These are phyloP conservation scores for Melanotaenia duboulayi DNA, from an alignment of 2,113 vertebrate species.

Conservation along the genomic window DNA sequence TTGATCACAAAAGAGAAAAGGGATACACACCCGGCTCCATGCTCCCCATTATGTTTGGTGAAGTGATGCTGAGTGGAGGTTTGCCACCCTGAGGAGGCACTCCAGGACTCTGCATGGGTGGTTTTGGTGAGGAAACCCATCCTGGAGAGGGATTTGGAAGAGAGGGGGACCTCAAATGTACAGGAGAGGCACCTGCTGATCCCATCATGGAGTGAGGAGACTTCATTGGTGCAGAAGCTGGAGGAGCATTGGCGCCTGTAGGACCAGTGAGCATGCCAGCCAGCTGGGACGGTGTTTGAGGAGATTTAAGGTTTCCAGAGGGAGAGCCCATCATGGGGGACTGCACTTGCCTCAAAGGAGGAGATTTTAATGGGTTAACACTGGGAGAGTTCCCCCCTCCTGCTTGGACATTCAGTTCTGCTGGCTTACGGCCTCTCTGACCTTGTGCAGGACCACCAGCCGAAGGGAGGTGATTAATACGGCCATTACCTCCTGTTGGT, in stretches of 20 bases:
- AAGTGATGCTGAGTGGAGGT: slow-evolving; percentile 92
- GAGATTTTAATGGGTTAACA: slow-evolving; percentile 96
- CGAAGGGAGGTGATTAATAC: slow-evolving; percentile 95
- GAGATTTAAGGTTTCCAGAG: slow-evolving; percentile 97
- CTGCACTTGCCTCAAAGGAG: slow-evolving; percentile 97
- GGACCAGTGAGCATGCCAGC: slow-evolving; percentile 95
- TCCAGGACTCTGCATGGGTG: slow-evolving; percentile 97
- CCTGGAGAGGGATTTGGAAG: slow-evolving; percentile 97
- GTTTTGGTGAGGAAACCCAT: slow-evolving; percentile 98
- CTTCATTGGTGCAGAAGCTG: slow-evolving; percentile 93
- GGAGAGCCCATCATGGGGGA: slow-evolving; percentile 98
- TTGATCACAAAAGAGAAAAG: neutral
- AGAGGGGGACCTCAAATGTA: slow-evolving; percentile 99
- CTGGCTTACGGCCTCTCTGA: slow-evolving; percentile 91
- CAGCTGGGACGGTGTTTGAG: slow-evolving; percentile 97
- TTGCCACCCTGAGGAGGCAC: slow-evolving; percentile 92
- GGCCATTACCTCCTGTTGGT: slow-evolving; percentile 87
- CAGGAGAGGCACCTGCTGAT: slow-evolving; percentile 97
- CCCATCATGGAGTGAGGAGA: slow-evolving; percentile 96
- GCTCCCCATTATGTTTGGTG: slow-evolving; percentile 94
- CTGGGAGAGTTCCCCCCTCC: slow-evolving; percentile 96
- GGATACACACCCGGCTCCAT: slow-evolving; percentile 89
- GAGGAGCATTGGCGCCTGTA: slow-evolving; percentile 86
- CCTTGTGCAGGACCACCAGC: slow-evolving; percentile 77
- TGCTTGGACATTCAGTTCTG: slow-evolving; percentile 89